phyloP scores from a whole-genome alignment of 2,797 vertebrate genomes.

The Neosilurus hyrtlii region DNA sequence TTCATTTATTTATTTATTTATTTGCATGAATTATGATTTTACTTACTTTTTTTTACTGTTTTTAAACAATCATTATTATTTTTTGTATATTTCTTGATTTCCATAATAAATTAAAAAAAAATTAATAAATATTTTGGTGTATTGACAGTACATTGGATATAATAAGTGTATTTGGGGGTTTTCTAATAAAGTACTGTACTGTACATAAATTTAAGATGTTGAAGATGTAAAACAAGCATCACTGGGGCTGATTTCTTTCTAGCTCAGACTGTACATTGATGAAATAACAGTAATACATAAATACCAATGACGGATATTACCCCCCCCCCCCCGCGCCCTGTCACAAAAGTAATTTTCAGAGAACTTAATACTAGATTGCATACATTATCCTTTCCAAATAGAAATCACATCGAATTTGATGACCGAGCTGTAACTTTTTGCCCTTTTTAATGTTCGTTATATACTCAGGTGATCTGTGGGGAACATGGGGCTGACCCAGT shows the following conservation, averaged over 20 bases:
- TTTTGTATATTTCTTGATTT: too few relatives aligned
- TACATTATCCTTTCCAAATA: neutral
- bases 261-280: neutral
- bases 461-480: neutral
- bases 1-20: neutral
- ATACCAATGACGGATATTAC: neutral
- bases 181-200: too few relatives aligned
- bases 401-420: neutral
- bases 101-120: too few relatives aligned
- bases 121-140: too few relatives aligned
- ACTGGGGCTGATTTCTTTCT: constrained; percentile 4
- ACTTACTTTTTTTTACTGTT: neutral
- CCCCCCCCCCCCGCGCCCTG: too few relatives aligned
- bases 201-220: too few relatives aligned
- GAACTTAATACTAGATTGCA: neutral
- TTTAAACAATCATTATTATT: neutral
- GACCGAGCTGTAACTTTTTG: neutral
- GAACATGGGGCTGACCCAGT: too few relatives aligned
- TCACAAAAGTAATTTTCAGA: neutral
- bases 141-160: too few relatives aligned
- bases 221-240: neutral
- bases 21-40: neutral
- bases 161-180: too few relatives aligned
- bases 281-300: neutral
- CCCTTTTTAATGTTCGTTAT: neutral